These are phyloP conservation scores for Iguana delicatissima DNA, from an alignment of 2,797 vertebrate genomes.

Conservation along the genomic window DNA sequence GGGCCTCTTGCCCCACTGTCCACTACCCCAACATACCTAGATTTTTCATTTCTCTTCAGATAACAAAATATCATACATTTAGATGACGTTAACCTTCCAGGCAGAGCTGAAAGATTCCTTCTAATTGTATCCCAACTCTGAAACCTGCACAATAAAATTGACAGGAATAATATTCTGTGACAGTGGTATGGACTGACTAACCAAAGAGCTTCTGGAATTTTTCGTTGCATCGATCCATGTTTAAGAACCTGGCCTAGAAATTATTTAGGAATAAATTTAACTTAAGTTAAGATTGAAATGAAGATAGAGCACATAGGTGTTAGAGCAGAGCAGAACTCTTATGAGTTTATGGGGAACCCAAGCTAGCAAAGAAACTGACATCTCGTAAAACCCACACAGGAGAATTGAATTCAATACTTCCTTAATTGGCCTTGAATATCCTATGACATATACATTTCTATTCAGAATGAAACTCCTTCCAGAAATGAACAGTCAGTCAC, in stretches of 20 bases:
- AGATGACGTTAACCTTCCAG: not conserved
- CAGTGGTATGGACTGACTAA: not conserved
- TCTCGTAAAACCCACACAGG: not conserved
- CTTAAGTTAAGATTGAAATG: not conserved
- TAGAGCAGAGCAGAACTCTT: not conserved
- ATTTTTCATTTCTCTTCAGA: not conserved
- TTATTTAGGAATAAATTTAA: not conserved
- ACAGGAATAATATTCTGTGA: not conserved
- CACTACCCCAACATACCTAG: not conserved
- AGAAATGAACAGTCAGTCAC: conserved; percentile 31
- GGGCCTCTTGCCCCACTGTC: too few species aligned
- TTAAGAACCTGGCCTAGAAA: not conserved
- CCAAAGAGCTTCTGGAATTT: not conserved
- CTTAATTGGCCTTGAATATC: not conserved
- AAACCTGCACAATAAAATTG: not conserved
- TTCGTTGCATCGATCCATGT: not conserved
- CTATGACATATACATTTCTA: not conserved
- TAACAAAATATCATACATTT: not conserved
- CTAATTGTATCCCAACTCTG: not conserved
- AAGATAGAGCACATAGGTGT: not conserved
- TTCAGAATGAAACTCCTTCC: conserved; percentile 22
- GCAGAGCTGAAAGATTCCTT: not conserved
- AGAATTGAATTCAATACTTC: conserved; percentile 24
- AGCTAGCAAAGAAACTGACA: conserved; percentile 6
- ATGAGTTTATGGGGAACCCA: not conserved